Evolutionary conservation across 2,797 vertebrate genomes (phyloP).

Genomic region (Pipistrellus pipistrellus): DNA sequence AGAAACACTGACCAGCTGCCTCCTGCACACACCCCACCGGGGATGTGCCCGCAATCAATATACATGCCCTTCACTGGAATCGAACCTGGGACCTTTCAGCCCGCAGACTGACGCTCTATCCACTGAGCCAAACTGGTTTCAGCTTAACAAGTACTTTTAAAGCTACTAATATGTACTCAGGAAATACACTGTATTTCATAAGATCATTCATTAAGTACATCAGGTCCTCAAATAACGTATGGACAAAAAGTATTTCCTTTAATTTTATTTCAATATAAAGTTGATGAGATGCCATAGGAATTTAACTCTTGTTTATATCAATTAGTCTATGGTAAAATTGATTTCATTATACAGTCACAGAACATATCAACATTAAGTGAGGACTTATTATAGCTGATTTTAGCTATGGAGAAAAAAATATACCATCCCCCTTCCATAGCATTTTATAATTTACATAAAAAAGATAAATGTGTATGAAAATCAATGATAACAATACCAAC

Average conservation of each 20-base stretch:
- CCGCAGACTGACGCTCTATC: no score
- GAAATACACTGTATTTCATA: neutral
- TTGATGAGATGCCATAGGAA: neutral
- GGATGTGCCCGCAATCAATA: no score
- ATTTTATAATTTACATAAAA: slow-evolving; percentile 9
- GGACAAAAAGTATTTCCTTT: neutral
- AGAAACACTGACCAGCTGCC: no score
- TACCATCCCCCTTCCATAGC: neutral
- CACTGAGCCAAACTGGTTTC: no score
- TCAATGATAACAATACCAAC: neutral
- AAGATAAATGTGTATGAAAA: slow-evolving; percentile 12
- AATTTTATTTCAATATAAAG: neutral
- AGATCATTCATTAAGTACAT: neutral
- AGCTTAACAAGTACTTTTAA: neutral
- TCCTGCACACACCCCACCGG: no score
- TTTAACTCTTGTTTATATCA: neutral
- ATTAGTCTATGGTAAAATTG: neutral
- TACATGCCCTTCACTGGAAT: no score
- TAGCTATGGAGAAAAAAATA: slow-evolving; percentile 11
- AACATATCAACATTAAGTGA: neutral
- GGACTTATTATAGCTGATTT: neutral
- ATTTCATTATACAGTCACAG: neutral
- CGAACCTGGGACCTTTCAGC: no score
- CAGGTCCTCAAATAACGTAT: neutral
- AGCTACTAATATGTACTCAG: slow-evolving; percentile 12